These are phyloP conservation scores for Corythucha ciliata DNA, from an alignment of 2,888 invertebrate species.

Conservation along the genomic window DNA sequence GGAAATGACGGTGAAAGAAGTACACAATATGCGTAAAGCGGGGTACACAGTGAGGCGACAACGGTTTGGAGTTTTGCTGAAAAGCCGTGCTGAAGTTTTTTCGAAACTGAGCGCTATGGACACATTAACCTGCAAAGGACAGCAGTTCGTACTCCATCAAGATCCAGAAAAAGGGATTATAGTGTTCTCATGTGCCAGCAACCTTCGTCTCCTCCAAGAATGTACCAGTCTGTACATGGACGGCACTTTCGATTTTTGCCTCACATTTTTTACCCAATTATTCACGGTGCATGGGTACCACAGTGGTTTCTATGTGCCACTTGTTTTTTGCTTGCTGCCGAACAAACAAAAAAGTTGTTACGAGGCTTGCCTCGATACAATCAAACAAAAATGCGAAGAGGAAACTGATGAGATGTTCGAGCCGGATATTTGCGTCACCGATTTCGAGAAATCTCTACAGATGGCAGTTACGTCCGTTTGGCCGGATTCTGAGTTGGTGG, in stretches of 20 bases:
- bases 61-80: neutral
- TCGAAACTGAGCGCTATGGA: neutral
- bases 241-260: constrained; percentile 11
- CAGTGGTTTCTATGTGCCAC: constrained; percentile 4
- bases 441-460: no score
- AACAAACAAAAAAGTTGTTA: constrained; percentile 3
- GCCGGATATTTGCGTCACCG: no score
- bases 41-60: constrained; percentile 2
- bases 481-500: no score
- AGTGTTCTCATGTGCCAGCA: constrained; percentile 4
- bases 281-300: neutral
- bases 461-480: no score
- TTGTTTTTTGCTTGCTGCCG: constrained; percentile 2
- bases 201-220: neutral
- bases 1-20: neutral
- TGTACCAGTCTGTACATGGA: constrained; percentile 8
- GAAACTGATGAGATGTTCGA: no score
- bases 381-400: neutral
- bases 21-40: constrained; percentile 5
- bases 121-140: neutral
- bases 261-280: neutral
- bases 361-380: neutral
- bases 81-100: constrained; percentile 1
- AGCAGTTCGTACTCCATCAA: neutral
- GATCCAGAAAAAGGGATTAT: neutral